A percentile compares a stretch with the other conserved stretches of the same genome.
Evolutionary conservation across 1,140 invertebrate species (phyloP).

Genomic region (Megalopta genalis): DNA sequence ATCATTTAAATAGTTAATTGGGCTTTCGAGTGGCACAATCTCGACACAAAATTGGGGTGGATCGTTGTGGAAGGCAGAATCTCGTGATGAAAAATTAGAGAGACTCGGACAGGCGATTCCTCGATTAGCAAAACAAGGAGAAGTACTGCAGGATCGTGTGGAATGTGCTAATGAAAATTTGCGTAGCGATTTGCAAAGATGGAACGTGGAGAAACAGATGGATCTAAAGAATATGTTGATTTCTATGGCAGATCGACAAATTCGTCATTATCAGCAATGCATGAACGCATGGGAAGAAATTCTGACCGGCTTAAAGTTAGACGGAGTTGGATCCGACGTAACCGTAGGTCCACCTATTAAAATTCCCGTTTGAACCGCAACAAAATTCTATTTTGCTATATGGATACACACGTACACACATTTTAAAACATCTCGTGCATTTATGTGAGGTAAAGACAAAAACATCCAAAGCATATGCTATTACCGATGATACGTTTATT

Average conservation of each 20-base stretch:
- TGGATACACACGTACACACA: conserved; percentile 6
- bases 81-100: conserved; percentile 82
- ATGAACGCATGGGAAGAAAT: conserved; percentile 84
- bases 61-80: conserved; percentile 82
- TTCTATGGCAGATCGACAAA: conserved; percentile 85
- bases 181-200: conserved; percentile 86
- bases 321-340: conserved; percentile 67
- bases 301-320: conserved; percentile 75
- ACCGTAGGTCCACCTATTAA: conserved; percentile 62
- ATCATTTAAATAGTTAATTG: conserved; percentile 67
- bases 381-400: conserved; percentile 20
- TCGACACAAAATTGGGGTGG: conserved; percentile 76
- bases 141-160: conserved; percentile 84
- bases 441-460: conserved; percentile 37
- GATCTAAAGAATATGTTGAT: conserved; percentile 86
- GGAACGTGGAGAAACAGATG: conserved; percentile 85
- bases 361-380: conserved; percentile 63
- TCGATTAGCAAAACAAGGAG: conserved; percentile 81
- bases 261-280: conserved; percentile 85
- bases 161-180: conserved; percentile 88
- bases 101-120: conserved; percentile 81
- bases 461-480: conserved; percentile 15
- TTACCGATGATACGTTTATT: conserved; percentile 55
- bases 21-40: conserved; percentile 58
- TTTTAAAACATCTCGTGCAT: conserved; percentile 27